Conservation (phyloP, 1,140 invertebrate species). For the Hycleus cichorii region DNA sequence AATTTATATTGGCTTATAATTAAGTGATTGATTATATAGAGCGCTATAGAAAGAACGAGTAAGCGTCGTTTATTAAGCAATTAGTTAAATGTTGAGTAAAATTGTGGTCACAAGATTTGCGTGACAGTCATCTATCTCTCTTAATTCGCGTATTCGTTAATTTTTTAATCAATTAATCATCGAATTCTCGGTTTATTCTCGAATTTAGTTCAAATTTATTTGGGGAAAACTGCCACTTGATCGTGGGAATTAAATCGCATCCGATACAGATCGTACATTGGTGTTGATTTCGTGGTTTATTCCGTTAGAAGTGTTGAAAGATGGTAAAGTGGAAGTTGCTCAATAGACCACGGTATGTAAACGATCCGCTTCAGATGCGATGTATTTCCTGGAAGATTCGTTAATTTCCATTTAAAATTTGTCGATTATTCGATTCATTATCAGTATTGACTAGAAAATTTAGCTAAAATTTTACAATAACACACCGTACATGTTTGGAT, state of each 20-base stretch:
- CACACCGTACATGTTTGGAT: too few species aligned
- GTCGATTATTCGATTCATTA: background rate
- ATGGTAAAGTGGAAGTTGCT: conserved; percentile 31
- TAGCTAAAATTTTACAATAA: conserved; percentile 8
- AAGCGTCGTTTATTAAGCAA: background rate
- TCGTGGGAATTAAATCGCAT: too few species aligned
- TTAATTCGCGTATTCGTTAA: conserved; percentile 11
- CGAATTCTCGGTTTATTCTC: too few species aligned
- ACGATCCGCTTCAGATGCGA: background rate
- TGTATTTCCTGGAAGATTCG: background rate
- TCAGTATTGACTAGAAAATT: conserved; percentile 10
- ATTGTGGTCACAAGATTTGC: conserved; percentile 4
- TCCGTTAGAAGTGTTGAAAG: background rate
- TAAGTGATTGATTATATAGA: too few species aligned
- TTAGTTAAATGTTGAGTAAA: conserved; percentile 28
- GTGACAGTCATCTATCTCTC: conserved; percentile 38
- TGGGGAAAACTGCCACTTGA: too few species aligned
- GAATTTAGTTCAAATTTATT: too few species aligned
- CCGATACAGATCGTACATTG: too few species aligned
- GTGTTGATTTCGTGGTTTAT: too few species aligned
- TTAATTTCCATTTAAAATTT: background rate
- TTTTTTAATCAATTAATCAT: too few species aligned
- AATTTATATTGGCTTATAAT: too few species aligned
- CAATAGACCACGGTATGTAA: conserved; percentile 11
- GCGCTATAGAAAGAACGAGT: background rate